Percentiles rank a stretch among this genome's conserved stretches.
Conservation (phyloP, 2,888 invertebrate species). For the Apodemia zela region DNA sequence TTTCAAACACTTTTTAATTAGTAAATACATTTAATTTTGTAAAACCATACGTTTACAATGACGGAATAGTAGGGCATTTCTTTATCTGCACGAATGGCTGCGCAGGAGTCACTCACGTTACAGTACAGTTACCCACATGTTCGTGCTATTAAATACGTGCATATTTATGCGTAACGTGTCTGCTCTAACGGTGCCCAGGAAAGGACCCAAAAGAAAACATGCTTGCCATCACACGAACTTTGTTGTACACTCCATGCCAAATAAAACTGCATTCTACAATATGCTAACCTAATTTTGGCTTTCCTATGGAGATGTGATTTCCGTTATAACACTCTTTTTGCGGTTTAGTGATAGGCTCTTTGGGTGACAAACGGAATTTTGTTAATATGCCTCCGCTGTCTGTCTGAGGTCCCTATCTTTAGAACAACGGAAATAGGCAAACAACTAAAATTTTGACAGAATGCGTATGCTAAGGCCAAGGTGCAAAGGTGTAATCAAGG, state of each 20-base stretch:
- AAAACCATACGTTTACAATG: constrained; percentile 9
- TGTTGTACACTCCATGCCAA: background rate
- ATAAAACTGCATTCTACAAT: background rate
- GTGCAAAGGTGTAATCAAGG: too few species aligned
- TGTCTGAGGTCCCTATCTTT: too few species aligned
- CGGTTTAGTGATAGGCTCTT: too few species aligned
- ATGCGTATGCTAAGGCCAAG: too few species aligned
- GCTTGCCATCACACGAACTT: background rate
- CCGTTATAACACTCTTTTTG: background rate
- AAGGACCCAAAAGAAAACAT: constrained; percentile 59
- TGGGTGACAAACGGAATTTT: too few species aligned
- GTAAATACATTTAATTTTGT: background rate
- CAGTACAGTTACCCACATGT: constrained; percentile 69
- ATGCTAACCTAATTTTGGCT: background rate
- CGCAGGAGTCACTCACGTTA: constrained; percentile 47
- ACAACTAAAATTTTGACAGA: too few species aligned
- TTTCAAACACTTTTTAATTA: background rate
- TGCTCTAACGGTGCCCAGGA: constrained; percentile 61
- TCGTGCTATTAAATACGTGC: constrained; percentile 68
- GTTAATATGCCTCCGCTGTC: too few species aligned
- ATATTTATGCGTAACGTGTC: constrained; percentile 76
- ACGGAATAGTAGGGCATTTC: constrained; percentile 26
- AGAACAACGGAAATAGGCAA: too few species aligned
- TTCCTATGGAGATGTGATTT: background rate
- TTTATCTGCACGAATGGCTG: constrained; percentile 38